These are phyloP conservation scores for Zosterops hypoxanthus DNA, from an alignment of 2,113 vertebrate species.

Conservation along the genomic window DNA sequence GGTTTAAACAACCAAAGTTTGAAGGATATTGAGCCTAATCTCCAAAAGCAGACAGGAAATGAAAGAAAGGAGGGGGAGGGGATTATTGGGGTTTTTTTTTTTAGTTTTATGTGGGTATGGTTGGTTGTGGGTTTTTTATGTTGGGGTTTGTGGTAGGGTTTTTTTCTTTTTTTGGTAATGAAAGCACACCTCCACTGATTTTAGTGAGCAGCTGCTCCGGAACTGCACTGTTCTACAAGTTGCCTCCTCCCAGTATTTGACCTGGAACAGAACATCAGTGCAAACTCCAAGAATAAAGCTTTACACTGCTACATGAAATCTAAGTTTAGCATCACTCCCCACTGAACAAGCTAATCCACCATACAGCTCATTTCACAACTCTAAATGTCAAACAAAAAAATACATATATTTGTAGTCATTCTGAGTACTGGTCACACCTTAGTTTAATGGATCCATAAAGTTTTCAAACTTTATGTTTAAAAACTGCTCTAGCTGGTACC, in stretches of 20 bases:
- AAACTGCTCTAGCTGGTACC: background rate
- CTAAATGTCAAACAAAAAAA: background rate
- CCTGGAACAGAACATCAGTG: background rate
- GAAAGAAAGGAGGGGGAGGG: background rate
- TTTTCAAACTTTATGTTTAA: background rate
- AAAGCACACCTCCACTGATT: background rate
- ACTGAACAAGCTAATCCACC: background rate
- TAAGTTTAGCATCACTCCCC: background rate
- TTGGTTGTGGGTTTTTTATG: background rate
- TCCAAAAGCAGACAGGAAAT: background rate
- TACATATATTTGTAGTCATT: background rate
- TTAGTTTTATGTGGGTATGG: background rate
- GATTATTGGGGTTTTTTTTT: accelerated
- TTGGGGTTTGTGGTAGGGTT: background rate
- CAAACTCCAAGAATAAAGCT: background rate
- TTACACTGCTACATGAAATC: background rate
- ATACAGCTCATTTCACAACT: background rate
- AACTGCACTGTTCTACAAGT: background rate
- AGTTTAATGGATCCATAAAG: background rate
- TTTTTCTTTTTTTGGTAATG: background rate
- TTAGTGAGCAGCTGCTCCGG: background rate
- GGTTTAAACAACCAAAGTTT: background rate
- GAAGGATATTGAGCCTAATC: background rate
- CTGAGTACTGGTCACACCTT: background rate
- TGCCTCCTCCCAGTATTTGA: background rate